A percentile compares a stretch with the other conserved stretches of the same genome.
These are phyloP conservation scores for Trissolcus basalis DNA, from an alignment of 1,140 invertebrate species.

Conservation along the genomic window DNA sequence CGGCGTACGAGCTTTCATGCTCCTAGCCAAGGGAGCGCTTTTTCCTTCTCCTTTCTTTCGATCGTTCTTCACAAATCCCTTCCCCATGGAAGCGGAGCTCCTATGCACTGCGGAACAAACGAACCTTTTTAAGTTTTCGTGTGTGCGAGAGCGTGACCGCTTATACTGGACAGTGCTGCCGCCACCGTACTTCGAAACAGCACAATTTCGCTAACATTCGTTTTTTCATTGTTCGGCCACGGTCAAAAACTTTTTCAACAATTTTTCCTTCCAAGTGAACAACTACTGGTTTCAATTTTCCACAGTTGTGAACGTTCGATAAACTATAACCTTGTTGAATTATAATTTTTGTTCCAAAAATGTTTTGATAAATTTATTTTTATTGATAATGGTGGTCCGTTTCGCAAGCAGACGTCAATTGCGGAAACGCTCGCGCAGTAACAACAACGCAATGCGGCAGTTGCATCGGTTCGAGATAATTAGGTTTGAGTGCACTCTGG, in stretches of 20 bases:
- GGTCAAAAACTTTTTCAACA: no score
- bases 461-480: slow-evolving; percentile 76
- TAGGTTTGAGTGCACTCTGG: slow-evolving; percentile 77
- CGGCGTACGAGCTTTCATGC: slow-evolving; percentile 71
- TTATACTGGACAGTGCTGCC: slow-evolving; percentile 49
- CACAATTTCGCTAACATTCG: not conserved
- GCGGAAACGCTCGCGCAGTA: slow-evolving; percentile 58
- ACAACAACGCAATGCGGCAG: slow-evolving; percentile 74
- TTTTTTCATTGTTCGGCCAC: no score
- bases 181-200: not conserved
- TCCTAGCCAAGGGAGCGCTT: slow-evolving; percentile 58
- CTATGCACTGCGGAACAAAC: slow-evolving; percentile 60
- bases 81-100: slow-evolving; percentile 10
- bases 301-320: no score
- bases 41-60: slow-evolving; percentile 46
- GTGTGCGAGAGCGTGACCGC: slow-evolving; percentile 24
- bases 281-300: no score
- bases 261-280: no score
- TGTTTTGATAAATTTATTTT: not conserved
- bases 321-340: not conserved
- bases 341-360: not conserved
- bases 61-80: slow-evolving; percentile 10
- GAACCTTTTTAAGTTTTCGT: slow-evolving; percentile 38
- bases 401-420: slow-evolving; percentile 48
- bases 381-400: slow-evolving; percentile 21